Conservation (phyloP, 2,888 invertebrate genomes). For the Netelia fuscicornis region DNA sequence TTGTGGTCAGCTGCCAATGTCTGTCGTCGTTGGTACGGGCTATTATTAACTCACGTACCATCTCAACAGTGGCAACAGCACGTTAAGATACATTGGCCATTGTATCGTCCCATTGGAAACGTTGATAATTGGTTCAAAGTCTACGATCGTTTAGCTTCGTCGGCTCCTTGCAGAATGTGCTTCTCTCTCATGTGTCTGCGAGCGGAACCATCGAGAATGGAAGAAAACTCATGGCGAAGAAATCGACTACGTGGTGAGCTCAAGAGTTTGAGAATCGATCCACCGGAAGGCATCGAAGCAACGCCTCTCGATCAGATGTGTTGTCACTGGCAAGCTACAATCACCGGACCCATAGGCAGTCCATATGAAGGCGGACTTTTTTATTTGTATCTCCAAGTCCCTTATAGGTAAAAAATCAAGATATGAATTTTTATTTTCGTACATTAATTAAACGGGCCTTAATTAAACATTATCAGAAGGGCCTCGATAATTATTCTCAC, state of each 20-base stretch:
- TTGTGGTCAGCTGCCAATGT: conserved; percentile 95
- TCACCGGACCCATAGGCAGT: conserved; percentile 95
- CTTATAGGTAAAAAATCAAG: conserved; percentile 87
- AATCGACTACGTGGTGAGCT: conserved; percentile 93
- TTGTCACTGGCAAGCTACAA: conserved; percentile 97
- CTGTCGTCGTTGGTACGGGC: conserved; percentile 93
- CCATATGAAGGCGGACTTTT: conserved; percentile 98
- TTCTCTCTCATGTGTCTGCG: conserved; percentile 92
- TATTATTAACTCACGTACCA: conserved; percentile 92
- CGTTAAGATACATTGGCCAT: conserved; percentile 93
- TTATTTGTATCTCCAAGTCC: conserved; percentile 95
- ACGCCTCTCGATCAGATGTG: conserved; percentile 92
- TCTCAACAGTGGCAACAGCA: conserved; percentile 93
- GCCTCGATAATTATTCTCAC: no score
- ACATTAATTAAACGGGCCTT: no score
- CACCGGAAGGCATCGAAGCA: conserved; percentile 94
- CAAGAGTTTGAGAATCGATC: conserved; percentile 89
- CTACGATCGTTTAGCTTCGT: conserved; percentile 86
- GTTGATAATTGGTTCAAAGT: conserved; percentile 93
- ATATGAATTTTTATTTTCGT: not conserved
- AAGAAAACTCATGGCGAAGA: conserved; percentile 93
- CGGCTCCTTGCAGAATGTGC: conserved; percentile 92
- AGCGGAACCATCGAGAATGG: conserved; percentile 87
- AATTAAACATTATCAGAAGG: no score
- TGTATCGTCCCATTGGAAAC: conserved; percentile 91